Evolutionary conservation across 2,888 invertebrate genomes (phyloP).

Genomic region (Heliconius ismenius): DNA sequence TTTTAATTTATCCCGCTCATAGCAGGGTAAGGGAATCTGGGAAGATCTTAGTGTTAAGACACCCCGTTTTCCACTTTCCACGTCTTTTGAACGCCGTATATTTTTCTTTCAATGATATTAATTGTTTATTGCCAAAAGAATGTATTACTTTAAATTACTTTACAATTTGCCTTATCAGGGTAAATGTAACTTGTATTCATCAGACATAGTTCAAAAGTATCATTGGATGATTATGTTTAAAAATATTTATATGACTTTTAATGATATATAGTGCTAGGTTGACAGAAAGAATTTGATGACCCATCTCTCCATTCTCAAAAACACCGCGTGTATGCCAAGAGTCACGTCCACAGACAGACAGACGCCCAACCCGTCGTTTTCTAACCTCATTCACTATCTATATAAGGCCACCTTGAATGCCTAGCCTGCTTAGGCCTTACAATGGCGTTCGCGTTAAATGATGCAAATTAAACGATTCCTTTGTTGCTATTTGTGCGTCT

Average conservation of each 20-base stretch:
- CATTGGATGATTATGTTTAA: no score
- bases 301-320: neutral
- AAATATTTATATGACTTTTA: no score
- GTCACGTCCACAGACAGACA: conserved; percentile 41
- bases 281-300: neutral
- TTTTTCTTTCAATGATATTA: no score
- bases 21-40: no score
- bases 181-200: no score
- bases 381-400: conserved; percentile 38
- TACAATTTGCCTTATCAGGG: no score
- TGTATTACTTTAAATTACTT: no score
- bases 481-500: conserved; percentile 29
- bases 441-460: conserved; percentile 34
- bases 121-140: neutral
- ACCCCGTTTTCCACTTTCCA: no score
- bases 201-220: no score
- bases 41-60: no score
- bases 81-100: no score
- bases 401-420: conserved; percentile 34
- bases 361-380: conserved; percentile 36
- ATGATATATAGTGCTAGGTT: neutral
- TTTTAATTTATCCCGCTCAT: no score
- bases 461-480: conserved; percentile 28
- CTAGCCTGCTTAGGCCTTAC: conserved; percentile 37
- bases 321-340: conserved; percentile 7